Percentiles rank a stretch among this genome's conserved stretches.
Evolutionary conservation across 2,113 vertebrate species (phyloP).

Genomic region (Pygathrix nemaeus): DNA sequence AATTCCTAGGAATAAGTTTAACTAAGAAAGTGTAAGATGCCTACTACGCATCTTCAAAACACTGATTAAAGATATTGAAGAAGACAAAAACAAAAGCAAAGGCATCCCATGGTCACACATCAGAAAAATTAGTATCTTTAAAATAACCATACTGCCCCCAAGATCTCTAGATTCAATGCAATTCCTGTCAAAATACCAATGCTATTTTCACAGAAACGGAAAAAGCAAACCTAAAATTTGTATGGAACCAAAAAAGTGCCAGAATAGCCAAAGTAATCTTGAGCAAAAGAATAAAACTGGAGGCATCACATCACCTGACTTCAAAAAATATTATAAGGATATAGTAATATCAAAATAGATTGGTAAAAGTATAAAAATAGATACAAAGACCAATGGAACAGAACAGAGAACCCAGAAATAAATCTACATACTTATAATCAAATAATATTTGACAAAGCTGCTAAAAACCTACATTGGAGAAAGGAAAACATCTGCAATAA

Average conservation of each 20-base stretch:
- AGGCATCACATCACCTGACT: neutral
- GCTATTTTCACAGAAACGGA: neutral
- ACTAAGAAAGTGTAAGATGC: neutral
- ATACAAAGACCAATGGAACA: neutral
- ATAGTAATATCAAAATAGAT: neutral
- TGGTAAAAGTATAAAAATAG: neutral
- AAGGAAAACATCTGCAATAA: neutral
- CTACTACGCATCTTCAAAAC: neutral
- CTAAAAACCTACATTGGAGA: neutral
- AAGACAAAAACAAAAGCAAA: neutral
- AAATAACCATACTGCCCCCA: neutral
- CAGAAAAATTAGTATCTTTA: neutral
- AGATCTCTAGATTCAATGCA: neutral
- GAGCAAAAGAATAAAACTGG: neutral
- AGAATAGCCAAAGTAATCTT: neutral
- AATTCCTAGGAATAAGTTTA: neutral
- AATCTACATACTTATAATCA: neutral
- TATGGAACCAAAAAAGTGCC: neutral
- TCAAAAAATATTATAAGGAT: neutral
- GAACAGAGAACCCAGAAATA: neutral
- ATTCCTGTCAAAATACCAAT: neutral
- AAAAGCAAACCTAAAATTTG: neutral
- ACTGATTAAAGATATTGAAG: neutral
- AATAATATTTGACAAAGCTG: neutral
- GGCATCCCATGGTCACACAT: neutral